phyloP scores from a whole-genome alignment of 1,140 invertebrate species.

The Pseudobourletiella spinata region DNA sequence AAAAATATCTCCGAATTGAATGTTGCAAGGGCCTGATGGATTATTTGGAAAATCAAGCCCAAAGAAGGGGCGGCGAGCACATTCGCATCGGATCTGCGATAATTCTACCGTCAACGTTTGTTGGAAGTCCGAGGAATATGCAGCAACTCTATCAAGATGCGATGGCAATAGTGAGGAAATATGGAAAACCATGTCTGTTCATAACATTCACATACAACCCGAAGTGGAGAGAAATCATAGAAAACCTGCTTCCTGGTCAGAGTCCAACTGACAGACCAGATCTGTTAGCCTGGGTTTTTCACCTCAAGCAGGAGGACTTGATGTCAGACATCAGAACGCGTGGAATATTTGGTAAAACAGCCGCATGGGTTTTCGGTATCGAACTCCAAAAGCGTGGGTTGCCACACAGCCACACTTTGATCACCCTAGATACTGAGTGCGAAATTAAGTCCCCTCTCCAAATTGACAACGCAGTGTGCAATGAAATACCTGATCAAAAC shows the following conservation, averaged over 20 bases:
- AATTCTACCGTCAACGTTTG: conserved; percentile 30
- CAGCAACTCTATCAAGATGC: conserved; percentile 41
- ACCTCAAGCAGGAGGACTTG: conserved; percentile 41
- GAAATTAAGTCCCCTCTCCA: conserved; percentile 19
- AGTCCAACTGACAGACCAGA: conserved; percentile 41
- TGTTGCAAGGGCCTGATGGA: conserved; percentile 15
- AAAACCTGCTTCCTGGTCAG: conserved; percentile 36
- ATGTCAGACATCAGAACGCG: conserved; percentile 28
- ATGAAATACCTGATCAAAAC: conserved; percentile 33
- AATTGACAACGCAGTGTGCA: conserved; percentile 31
- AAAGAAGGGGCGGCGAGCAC: conserved; percentile 39
- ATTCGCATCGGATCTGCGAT: conserved; percentile 7
- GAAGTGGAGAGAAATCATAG: conserved; percentile 41
- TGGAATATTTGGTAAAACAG: conserved; percentile 34
- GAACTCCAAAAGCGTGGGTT: conserved; percentile 41
- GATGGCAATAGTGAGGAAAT: conserved; percentile 40
- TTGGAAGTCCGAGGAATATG: conserved; percentile 38
- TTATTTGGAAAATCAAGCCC: conserved; percentile 20
- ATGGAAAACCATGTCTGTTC: conserved; percentile 43
- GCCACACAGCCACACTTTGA: conserved; percentile 39
- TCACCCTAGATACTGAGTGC: conserved; percentile 31
- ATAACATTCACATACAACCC: conserved; percentile 45
- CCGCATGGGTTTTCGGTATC: conserved; percentile 31
- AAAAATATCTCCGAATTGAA: conserved; percentile 9
- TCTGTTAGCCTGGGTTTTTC: conserved; percentile 44